Evolutionary conservation across 2,888 invertebrate species (phyloP).

Genomic region (Cepaea hortensis): DNA sequence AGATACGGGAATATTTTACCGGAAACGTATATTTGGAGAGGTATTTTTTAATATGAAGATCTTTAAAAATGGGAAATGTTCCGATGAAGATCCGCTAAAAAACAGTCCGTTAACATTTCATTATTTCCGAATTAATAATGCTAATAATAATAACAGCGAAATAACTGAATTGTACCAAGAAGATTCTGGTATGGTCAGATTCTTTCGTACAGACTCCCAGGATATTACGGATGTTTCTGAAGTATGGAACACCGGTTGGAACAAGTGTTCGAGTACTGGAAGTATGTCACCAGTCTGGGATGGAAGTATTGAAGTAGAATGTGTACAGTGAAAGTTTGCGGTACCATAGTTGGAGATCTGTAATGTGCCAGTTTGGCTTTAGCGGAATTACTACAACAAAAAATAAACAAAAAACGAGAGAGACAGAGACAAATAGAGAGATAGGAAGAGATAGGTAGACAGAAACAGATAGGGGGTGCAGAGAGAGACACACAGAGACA

Average conservation of each 20-base stretch:
- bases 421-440: no score
- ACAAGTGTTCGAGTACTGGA: conserved; percentile 65
- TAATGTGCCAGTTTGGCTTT: background rate
- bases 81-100: conserved; percentile 31
- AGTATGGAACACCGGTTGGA: conserved; percentile 70
- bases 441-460: no score
- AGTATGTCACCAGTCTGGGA: conserved; percentile 62
- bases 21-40: conserved; percentile 65
- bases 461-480: no score
- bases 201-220: conserved; percentile 45
- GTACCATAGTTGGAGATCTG: background rate
- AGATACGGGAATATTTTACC: conserved; percentile 53
- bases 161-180: conserved; percentile 22
- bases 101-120: conserved; percentile 56
- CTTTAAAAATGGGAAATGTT: conserved; percentile 7
- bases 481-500: no score
- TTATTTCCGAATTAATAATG: conserved; percentile 60
- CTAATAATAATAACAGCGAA: background rate
- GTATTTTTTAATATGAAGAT: conserved; percentile 61
- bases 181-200: conserved; percentile 8
- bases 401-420: no score
- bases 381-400: no score
- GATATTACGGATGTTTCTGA: conserved; percentile 61
- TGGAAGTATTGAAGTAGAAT: conserved; percentile 31
- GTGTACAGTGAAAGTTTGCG: background rate